Base-by-base conservation (phyloP, 1,140 invertebrate genomes). In the Matsumurasca onukii region DNA sequence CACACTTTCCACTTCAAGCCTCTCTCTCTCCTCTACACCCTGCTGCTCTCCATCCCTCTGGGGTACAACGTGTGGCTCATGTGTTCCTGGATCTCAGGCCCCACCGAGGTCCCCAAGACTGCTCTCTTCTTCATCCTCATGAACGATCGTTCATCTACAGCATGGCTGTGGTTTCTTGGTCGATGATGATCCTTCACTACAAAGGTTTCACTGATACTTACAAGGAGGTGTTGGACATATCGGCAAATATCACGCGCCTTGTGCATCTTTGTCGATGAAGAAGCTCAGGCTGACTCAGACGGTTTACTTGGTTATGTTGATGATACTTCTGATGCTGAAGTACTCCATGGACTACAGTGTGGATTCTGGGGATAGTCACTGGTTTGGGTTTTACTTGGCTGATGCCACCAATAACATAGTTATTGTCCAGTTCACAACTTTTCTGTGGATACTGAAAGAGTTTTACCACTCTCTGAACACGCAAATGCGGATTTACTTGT, bases 371-470 rank as follows among this genome's bases (percentile, higher is more conserved):
- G 24, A 59, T 27, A 59, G 55, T 27, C 55, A 59, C 25, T 59
- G 55, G 55, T 13, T 59, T 5, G 55, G 55, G 24, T 59, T 59
- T 29, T 59, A 59, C 25, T 12, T 59, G 9, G 55, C 55, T 3
- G 55, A 59, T 24, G 15, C 9, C 5, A 24, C 25, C 9, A 59
- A 59, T n/a, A 59, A 59, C 25, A 59, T 29, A 3, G 24, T 59
- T 3, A 59, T 59, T 24, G 22, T 24, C 3, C 55, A 59, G 24
- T 59, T 59, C 55, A 27, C n/a, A 22, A 59, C 2, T 29, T 27
- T 59, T n/a, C 30, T 59, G 25, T 59, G 55, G 55, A 25, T 59
- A 25, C 9, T 59, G 13, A 59, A 59, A 9, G 5, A 59, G 22
- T 59, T 22, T 24, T 59, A 22, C 24, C 5, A 29, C n/a, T 25